Evolutionary conservation across 2,113 vertebrate genomes (phyloP), one percentile per base, ranked within the genome.

Genomic region (Ictalurus punctatus): DNA sequence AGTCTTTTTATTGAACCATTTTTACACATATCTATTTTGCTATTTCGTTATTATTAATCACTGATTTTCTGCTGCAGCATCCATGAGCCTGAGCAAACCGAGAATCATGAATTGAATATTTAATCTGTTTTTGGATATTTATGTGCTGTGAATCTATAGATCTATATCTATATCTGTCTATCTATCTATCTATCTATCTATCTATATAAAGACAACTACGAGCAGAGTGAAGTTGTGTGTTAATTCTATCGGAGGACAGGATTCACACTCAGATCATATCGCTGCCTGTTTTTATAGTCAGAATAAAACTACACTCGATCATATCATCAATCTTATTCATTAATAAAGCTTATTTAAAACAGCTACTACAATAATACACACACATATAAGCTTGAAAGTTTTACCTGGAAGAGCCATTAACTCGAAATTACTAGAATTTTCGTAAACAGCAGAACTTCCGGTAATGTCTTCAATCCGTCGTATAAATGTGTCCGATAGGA

Each of bases 331-430:
- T 34, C 6, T 30, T 30, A 81, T 81, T 56, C 0, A 58, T 12
- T 9, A 58, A 56, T 37, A 21, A 9, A 59, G 6, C 19, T 14
- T 30, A 56, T 17, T 56, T 6, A 58, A 34, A 82, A 34, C 54
- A 34, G 0, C 1, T 19, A 21, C 16, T 58, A 1, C 23, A 10
- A 58, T 58, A 21, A 82, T 1, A 37, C 6, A 71, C 17, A 59
- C 4, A 59, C 8, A 63, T 63, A 30, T 30, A 16, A 1, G 6
- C 8, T 14, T 79, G 0, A 8, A 80, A 13, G 21, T 25, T 40
- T 27, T 85, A 91, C 89, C 91, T 86, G 76, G 87, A 19, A 19
- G 81, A 59, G 89, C 89, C 91, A 91, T 91, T 7, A 13, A 6
- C 16, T 17, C n/a, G 9, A 52, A 61, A 30, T 6, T 40, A 44